Evolutionary conservation across 2,888 invertebrate species (phyloP).

Genomic region (Anthoptus insignis): DNA sequence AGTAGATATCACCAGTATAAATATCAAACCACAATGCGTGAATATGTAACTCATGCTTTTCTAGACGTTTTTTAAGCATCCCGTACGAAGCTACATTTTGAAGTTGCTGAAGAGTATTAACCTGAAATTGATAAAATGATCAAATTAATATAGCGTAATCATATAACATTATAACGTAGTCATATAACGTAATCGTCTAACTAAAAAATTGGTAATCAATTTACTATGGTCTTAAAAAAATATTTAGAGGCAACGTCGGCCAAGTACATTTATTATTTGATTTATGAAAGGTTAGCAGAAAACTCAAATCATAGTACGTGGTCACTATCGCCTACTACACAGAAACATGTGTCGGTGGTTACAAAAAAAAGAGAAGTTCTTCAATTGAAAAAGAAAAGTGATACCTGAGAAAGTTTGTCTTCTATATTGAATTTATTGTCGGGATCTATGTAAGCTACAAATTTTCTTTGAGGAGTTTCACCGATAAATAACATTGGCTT

Average conservation of each 20-base stretch:
- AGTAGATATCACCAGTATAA: slow-evolving; percentile 98
- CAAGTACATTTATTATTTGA: too few relatives aligned
- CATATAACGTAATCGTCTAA: too few relatives aligned
- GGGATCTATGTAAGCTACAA: slow-evolving; percentile 98
- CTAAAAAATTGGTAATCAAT: too few relatives aligned
- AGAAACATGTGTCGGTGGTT: too few relatives aligned
- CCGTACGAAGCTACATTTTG: slow-evolving; percentile 98
- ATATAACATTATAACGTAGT: too few relatives aligned
- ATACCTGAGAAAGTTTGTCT: slow-evolving; percentile 98
- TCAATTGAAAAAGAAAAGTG: too few relatives aligned
- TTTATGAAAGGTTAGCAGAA: too few relatives aligned
- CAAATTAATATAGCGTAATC: too few relatives aligned
- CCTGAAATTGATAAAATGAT: slow-evolving; percentile 85
- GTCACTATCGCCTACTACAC: too few relatives aligned
- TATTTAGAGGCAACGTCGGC: too few relatives aligned
- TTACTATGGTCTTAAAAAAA: not conserved
- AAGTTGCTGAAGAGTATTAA: slow-evolving; percentile 96
- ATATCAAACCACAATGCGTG: slow-evolving; percentile 99
- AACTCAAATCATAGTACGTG: too few relatives aligned
- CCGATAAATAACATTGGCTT: slow-evolving; percentile 95
- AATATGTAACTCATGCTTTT: slow-evolving; percentile 94
- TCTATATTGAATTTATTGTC: slow-evolving; percentile 95
- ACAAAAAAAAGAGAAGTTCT: too few relatives aligned
- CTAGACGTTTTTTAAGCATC: slow-evolving; percentile 94
- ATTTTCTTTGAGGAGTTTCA: slow-evolving; percentile 95